A percentile compares a stretch with the other conserved stretches of the same genome.
Evolutionary conservation across 2,888 invertebrate genomes (phyloP).

Genomic region (Plebejus melissa): DNA sequence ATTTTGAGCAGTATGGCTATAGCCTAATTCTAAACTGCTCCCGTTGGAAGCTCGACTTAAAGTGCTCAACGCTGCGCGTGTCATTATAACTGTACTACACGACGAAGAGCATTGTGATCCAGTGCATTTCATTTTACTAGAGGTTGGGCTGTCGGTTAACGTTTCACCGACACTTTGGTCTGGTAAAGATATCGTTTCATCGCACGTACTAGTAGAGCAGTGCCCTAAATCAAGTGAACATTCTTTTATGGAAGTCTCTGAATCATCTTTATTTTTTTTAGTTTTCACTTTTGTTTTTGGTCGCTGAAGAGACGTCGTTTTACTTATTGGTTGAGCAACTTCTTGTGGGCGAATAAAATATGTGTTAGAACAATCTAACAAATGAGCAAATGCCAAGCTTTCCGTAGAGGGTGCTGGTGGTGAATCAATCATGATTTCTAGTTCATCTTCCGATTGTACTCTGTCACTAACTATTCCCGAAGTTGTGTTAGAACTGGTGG

Average conservation of each 20-base stretch:
- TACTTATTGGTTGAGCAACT: slow-evolving; percentile 47
- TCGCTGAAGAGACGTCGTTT: slow-evolving; percentile 62
- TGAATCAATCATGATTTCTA: slow-evolving; percentile 91
- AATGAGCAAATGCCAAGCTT: slow-evolving; percentile 88
- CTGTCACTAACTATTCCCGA: slow-evolving; percentile 97
- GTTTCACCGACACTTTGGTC: slow-evolving; percentile 70
- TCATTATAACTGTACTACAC: slow-evolving; percentile 91
- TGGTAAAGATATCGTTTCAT: slow-evolving; percentile 59
- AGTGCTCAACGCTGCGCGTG: slow-evolving; percentile 70
- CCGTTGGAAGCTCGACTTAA: slow-evolving; percentile 85
- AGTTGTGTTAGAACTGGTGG: slow-evolving; percentile 97
- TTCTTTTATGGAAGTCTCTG: slow-evolving; percentile 51
- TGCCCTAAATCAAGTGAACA: slow-evolving; percentile 46
- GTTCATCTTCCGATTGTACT: slow-evolving; percentile 95
- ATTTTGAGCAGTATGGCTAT: slow-evolving; percentile 92
- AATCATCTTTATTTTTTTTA: slow-evolving; percentile 57
- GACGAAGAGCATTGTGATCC: slow-evolving; percentile 92
- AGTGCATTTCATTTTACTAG: slow-evolving; percentile 81
- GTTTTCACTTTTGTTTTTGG: slow-evolving; percentile 55
- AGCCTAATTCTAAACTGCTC: slow-evolving; percentile 90
- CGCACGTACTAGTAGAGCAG: slow-evolving; percentile 49
- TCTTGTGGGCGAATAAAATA: slow-evolving; percentile 61
- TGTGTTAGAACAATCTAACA: slow-evolving; percentile 81
- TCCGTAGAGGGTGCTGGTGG: slow-evolving; percentile 93
- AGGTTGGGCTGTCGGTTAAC: slow-evolving; percentile 76